phyloP scores from a whole-genome alignment of 35 echinoderm and acorn worm genomes.

The Chiridota heheva region DNA sequence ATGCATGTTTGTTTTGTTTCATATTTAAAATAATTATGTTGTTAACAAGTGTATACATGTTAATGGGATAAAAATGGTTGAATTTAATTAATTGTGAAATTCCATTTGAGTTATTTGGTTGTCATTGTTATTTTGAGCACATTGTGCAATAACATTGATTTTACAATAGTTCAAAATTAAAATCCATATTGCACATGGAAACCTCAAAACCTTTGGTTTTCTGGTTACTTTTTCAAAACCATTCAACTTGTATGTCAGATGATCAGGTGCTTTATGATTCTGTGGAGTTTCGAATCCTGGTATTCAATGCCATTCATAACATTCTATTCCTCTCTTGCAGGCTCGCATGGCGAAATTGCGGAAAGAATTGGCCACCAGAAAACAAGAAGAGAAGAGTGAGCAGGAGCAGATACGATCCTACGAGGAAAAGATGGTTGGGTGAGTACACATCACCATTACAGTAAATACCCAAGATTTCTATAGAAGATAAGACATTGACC shows the following conservation, averaged over 20 bases:
- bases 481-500: not conserved
- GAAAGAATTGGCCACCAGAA: slow-evolving; percentile 69
- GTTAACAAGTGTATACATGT: no score
- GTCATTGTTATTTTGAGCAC: no score
- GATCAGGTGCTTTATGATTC: not conserved
- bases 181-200: no score
- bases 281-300: not conserved
- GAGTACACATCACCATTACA: slow-evolving; percentile 36
- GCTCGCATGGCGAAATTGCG: slow-evolving; percentile 75
- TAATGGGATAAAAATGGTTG: no score
- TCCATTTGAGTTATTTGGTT: no score
- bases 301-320: not conserved
- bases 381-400: slow-evolving; percentile 81
- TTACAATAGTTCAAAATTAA: no score
- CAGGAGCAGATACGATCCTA: slow-evolving; percentile 74
- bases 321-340: slow-evolving; percentile 32
- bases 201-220: no score
- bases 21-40: no score
- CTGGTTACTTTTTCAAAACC: not conserved
- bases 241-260: not conserved
- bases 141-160: no score
- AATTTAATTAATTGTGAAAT: no score
- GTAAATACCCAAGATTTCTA: no score
- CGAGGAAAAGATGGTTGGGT: slow-evolving; percentile 94
- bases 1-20: no score